phyloP scores from a whole-genome alignment of 2,888 invertebrate species.

The Ryuthela nishihirai region DNA sequence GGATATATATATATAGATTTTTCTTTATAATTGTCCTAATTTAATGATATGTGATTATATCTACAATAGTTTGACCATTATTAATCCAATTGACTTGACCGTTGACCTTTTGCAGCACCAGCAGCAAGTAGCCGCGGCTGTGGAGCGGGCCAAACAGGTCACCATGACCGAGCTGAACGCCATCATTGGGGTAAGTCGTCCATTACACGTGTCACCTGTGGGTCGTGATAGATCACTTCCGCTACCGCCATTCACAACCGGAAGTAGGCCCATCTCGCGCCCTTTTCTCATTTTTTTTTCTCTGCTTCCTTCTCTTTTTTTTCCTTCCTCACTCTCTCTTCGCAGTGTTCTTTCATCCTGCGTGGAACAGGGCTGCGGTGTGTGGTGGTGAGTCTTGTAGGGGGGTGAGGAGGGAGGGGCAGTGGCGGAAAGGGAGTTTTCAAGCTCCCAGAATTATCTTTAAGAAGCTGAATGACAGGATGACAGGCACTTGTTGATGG shows the following conservation, averaged over 20 bases:
- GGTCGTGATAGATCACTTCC: neutral
- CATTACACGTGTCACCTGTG: neutral
- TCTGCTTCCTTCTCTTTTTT: neutral
- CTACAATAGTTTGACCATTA: too few species aligned
- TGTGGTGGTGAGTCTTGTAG: too few species aligned
- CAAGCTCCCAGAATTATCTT: neutral
- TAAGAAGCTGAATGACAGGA: conserved; percentile 1
- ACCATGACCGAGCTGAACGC: conserved; percentile 95
- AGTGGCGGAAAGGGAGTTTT: too few species aligned
- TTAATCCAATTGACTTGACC: neutral
- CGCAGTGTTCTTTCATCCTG: too few species aligned
- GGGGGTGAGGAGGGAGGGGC: too few species aligned
- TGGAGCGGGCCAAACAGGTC: conserved; percentile 96
- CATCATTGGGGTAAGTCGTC: conserved; percentile 90
- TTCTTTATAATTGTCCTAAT: too few species aligned
- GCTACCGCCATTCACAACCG: too few species aligned
- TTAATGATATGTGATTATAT: too few species aligned
- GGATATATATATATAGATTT: too few species aligned
- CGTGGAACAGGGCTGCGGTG: too few species aligned
- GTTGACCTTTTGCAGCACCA: conserved; percentile 66
- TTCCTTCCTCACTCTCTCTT: neutral
- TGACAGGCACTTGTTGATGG: conserved; percentile 2
- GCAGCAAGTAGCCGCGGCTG: conserved; percentile 91
- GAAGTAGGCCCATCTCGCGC: neutral
- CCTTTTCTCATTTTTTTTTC: neutral